Evolutionary conservation across 2,113 vertebrate genomes (phyloP), one percentile per base, ranked within the genome.

Genomic region (Garra rufa): DNA sequence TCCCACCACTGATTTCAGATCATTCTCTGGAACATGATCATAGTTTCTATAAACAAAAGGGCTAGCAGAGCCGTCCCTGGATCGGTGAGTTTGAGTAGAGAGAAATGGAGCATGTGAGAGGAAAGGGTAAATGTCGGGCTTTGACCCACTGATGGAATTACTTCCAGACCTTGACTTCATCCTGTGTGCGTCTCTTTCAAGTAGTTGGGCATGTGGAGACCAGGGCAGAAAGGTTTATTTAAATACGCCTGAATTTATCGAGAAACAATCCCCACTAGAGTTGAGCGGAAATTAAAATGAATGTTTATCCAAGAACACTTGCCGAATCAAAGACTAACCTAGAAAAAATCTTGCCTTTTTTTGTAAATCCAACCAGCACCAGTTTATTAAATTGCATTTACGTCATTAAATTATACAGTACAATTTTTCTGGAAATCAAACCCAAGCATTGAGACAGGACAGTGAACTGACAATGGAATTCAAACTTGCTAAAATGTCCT

Each of bases 121-220:
- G 26, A 34, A 19, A 71, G 80, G 69, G 85, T 85, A 90, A 92
- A 89, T 78, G 41, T 52, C 0, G 67, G 87, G 82, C 34, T 83
- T 88, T 74, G 57, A 90, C 89, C 67, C 78, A 85, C 26, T 85
- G 63, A 85, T 26, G 2, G 80, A 91, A 93, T 92, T 90, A 90
- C 87, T 91, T 90, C 89, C 93, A 93, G 91, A 91, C 81, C 34
- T 82, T 50, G 71, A 77, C 59, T 85, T 70, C 75, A 82, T 48
- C 43, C 15, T 71, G 28, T 38, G 13, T 71, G 63, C 14, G 3
- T 77, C 61, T 80, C 85, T 86, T 77, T 86, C 55, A 86, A 77
- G 80, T 81, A 43, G 19, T 59, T n/a, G 59, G 11, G 61, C 78
- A 41, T 81, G 78, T 43, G 28, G 71, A 81, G 44, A 82, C 15